A percentile compares a stretch with the other conserved stretches of the same genome.
Conservation (phyloP, 2,797 vertebrate genomes). For the Gastrophryne carolinensis region DNA sequence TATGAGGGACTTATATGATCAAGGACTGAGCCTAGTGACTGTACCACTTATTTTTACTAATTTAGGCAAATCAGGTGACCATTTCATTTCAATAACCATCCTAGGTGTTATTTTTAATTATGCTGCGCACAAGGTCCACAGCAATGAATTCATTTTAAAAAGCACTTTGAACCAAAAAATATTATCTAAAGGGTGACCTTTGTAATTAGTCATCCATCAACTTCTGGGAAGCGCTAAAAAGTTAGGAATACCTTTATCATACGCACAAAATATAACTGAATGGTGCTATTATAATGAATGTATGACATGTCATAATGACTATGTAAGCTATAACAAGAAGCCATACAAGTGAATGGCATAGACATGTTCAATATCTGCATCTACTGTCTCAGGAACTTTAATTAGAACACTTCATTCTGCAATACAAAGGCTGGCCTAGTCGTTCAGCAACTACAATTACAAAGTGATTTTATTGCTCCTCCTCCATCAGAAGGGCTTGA, state of each 20-base stretch:
- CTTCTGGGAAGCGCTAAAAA: not conserved
- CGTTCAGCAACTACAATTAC: no score
- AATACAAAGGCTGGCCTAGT: not conserved
- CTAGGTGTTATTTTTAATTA: not conserved
- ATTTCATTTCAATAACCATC: not conserved
- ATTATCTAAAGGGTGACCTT: not conserved
- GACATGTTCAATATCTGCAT: no score
- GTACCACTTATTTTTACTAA: not conserved
- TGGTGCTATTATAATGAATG: not conserved
- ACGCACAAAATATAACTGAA: not conserved
- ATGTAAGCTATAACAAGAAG: no score
- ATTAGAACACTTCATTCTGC: not conserved
- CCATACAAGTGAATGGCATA: no score
- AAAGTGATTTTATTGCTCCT: no score
- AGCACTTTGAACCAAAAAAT: not conserved
- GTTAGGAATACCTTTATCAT: not conserved
- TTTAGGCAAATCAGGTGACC: not conserved
- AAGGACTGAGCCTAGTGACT: no score
- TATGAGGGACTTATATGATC: conserved; percentile 4
- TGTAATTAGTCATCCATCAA: not conserved
- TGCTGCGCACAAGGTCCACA: not conserved
- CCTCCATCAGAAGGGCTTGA: no score
- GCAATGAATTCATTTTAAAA: not conserved
- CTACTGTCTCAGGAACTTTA: not conserved
- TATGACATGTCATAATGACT: no score